Evolutionary conservation across 2,888 invertebrate species (phyloP), one percentile per base, ranked within the genome.

Genomic region (Loripinus fragilis): DNA sequence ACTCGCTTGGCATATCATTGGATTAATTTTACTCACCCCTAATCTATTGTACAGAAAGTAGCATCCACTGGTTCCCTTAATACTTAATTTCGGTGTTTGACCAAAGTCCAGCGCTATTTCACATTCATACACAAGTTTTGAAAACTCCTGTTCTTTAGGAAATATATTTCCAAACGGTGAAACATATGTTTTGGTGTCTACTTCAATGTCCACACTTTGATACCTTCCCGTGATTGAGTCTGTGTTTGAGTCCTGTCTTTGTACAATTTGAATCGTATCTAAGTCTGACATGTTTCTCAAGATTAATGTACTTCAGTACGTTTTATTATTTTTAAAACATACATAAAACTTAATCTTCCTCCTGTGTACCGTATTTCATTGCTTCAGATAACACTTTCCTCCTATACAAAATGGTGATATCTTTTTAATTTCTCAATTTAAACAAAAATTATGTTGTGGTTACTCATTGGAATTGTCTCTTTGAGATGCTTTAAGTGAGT

Each of bases 41-140:
- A 96, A 95, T 81, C 96, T 95, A 94, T 98, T 98, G 94, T 97
- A 98, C 80, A 99, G 98, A 95, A 99, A 99, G 94, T 99, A 99
- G 87, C 98, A 98, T 23, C 99, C 99, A 94, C 98, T 99, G 79
- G 98, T 98, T 41, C 99, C 99, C 94, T 99, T 98, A 92, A 97
- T 97, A 94, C 99, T 99, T 92, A 99, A 95, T 94, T 98, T 97
- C 0, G 99, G 99, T 94, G 96, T 96, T 88, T 98, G 96, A 69
- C 97, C 98, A 94, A 96, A 96, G 93, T 98, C 98, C 90, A 99
- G 98, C 71, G 99, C 99, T 90, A 96, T 95, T 94, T 98, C 98
- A 71, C 97, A 96, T 93, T 98, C 97, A 95, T 96, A 96, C 68
- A 98, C 96, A 92, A 98, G 94, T 91, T 97, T 97, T 83, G 96